phyloP scores from a whole-genome alignment of 2,113 vertebrate species.

The Silurus asotus region DNA sequence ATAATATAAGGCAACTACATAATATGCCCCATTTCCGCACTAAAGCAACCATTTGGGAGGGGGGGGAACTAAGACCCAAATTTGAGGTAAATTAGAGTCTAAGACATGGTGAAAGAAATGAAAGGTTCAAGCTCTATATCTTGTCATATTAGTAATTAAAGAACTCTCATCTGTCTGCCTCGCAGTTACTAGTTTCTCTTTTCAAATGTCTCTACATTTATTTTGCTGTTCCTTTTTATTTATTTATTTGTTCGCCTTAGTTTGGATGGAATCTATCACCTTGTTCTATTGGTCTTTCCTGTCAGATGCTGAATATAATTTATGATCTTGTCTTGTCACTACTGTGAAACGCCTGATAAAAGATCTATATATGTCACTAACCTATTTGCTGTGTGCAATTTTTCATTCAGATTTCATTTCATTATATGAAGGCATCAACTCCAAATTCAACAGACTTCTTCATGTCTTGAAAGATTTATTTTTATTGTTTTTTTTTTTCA shows the following conservation, averaged over 20 bases:
- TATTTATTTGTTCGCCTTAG: conserved; percentile 57
- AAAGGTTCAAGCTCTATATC: conserved; percentile 15
- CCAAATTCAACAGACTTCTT: background rate
- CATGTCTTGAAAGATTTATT: background rate
- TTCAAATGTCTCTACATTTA: conserved; percentile 34
- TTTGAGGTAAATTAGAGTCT: background rate
- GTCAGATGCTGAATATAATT: conserved; percentile 80
- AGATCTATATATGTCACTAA: conserved; percentile 79
- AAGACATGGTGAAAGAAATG: background rate
- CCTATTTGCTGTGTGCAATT: conserved; percentile 39
- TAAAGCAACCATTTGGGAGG: background rate
- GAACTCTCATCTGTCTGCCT: conserved; percentile 55
- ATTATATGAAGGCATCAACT: background rate
- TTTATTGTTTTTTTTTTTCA: background rate
- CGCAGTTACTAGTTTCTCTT: conserved; percentile 21
- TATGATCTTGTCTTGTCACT: conserved; percentile 80
- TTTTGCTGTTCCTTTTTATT: conserved; percentile 34
- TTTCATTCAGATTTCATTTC: conserved; percentile 13
- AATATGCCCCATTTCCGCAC: background rate
- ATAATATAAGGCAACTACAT: conserved; percentile 27
- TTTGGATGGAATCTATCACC: conserved; percentile 55
- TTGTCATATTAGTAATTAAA: conserved; percentile 23
- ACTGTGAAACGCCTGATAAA: conserved; percentile 80
- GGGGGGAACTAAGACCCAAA: background rate
- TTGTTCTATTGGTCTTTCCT: conserved; percentile 69